A percentile compares a stretch with the other conserved stretches of the same genome.
Evolutionary conservation across 2,888 invertebrate genomes (phyloP).

Genomic region (Mythimna pallens): DNA sequence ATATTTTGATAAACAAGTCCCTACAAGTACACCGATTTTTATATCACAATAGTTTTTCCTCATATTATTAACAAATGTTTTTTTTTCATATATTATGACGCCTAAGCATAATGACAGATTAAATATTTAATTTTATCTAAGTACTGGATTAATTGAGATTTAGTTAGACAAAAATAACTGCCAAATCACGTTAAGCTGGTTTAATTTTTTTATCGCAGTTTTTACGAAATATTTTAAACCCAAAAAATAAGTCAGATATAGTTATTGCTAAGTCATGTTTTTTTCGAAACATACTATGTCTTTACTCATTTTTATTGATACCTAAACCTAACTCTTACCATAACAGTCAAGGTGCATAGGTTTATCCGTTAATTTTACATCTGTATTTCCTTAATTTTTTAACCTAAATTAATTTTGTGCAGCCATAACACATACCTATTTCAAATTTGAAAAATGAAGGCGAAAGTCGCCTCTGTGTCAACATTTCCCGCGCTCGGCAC

Average conservation of each 20-base stretch:
- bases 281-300: background rate
- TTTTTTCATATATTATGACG: background rate
- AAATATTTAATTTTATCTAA: constrained; percentile 21
- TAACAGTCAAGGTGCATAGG: too few species aligned
- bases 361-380: too few species aligned
- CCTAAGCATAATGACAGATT: constrained; percentile 12
- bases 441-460: too few species aligned
- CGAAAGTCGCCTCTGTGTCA: too few species aligned
- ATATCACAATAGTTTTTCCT: background rate
- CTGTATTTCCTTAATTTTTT: too few species aligned
- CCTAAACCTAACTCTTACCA: too few species aligned
- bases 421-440: too few species aligned
- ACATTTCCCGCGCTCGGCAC: background rate
- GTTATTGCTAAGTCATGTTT: background rate
- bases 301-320: too few species aligned
- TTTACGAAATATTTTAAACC: background rate
- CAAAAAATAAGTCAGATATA: constrained; percentile 5
- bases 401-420: too few species aligned
- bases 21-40: background rate
- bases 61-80: background rate
- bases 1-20: too few species aligned
- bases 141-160: constrained; percentile 30
- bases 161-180: background rate
- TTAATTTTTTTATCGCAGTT: constrained; percentile 4
- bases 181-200: constrained; percentile 9